phyloP scores from a whole-genome alignment of 2,888 invertebrate genomes.

The Silvanus unidentatus region DNA sequence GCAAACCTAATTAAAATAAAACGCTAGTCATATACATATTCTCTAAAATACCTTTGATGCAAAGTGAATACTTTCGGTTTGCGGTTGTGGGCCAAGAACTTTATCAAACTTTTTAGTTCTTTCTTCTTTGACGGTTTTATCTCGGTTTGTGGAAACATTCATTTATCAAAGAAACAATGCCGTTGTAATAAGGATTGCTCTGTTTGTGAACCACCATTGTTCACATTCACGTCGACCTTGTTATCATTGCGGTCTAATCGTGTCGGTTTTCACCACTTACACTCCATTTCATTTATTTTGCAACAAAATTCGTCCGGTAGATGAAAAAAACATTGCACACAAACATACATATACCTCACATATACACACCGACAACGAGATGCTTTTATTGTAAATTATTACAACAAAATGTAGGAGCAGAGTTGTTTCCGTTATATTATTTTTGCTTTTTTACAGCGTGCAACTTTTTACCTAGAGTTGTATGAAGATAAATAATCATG shows the following conservation, averaged over 20 bases:
- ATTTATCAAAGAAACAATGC: constrained; percentile 45
- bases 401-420: constrained; percentile 8
- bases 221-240: constrained; percentile 34
- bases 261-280: constrained; percentile 22
- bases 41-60: too few species aligned
- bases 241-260: constrained; percentile 31
- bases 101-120: constrained; percentile 35
- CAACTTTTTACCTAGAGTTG: too few species aligned
- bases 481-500: too few species aligned
- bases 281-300: constrained; percentile 24
- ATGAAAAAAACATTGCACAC: too few species aligned
- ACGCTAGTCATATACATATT: too few species aligned
- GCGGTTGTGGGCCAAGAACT: constrained; percentile 20
- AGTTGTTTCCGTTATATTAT: too few species aligned
- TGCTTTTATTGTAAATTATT: constrained; percentile 17
- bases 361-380: neutral
- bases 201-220: constrained; percentile 36
- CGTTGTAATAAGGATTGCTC: constrained; percentile 38
- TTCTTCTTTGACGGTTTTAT: constrained; percentile 41
- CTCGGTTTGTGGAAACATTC: constrained; percentile 38
- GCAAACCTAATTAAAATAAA: too few species aligned
- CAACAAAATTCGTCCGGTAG: too few species aligned
- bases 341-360: too few species aligned
- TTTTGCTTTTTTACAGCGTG: too few species aligned
- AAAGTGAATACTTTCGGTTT: neutral